Conservation (phyloP, 2,113 vertebrate genomes). For the Saimiri boliviensis region DNA sequence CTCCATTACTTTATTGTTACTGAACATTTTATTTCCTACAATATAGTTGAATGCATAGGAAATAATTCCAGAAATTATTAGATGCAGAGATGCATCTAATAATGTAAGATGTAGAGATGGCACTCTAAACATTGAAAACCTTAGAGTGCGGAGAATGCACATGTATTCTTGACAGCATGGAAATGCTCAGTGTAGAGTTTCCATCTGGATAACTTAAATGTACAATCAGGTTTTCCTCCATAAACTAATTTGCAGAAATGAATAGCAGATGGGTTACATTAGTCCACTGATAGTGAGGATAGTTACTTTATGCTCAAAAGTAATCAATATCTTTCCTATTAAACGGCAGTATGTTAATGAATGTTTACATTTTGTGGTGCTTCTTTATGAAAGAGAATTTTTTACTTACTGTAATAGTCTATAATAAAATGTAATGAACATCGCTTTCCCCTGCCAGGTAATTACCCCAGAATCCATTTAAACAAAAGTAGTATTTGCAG, state of each 20-base stretch:
- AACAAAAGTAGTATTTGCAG: slow-evolving; percentile 70
- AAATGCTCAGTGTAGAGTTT: slow-evolving; percentile 23
- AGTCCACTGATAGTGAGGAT: slow-evolving; percentile 30
- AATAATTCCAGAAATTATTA: neutral
- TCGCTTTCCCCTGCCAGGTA: slow-evolving; percentile 51
- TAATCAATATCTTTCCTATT: slow-evolving; percentile 54
- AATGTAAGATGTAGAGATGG: neutral
- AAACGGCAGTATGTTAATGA: slow-evolving; percentile 47
- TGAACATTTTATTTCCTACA: neutral
- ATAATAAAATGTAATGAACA: slow-evolving; percentile 65
- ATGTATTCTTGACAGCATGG: neutral
- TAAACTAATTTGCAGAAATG: slow-evolving; percentile 53
- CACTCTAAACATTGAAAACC: neutral
- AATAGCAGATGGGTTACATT: slow-evolving; percentile 61
- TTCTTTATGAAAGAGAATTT: slow-evolving; percentile 64
- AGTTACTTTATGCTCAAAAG: slow-evolving; percentile 49
- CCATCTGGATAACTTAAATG: slow-evolving; percentile 34
- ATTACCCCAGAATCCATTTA: slow-evolving; percentile 74
- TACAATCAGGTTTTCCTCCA: neutral
- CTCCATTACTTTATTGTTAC: neutral
- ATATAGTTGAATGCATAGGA: neutral
- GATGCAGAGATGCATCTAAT: neutral
- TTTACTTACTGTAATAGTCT: slow-evolving; percentile 65
- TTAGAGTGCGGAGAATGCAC: neutral
- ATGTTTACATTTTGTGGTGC: slow-evolving; percentile 57